A percentile compares a stretch with the other conserved stretches of the same genome.
phyloP scores from a whole-genome alignment of 2,888 invertebrate genomes.

The Pyrochroa serraticornis region DNA sequence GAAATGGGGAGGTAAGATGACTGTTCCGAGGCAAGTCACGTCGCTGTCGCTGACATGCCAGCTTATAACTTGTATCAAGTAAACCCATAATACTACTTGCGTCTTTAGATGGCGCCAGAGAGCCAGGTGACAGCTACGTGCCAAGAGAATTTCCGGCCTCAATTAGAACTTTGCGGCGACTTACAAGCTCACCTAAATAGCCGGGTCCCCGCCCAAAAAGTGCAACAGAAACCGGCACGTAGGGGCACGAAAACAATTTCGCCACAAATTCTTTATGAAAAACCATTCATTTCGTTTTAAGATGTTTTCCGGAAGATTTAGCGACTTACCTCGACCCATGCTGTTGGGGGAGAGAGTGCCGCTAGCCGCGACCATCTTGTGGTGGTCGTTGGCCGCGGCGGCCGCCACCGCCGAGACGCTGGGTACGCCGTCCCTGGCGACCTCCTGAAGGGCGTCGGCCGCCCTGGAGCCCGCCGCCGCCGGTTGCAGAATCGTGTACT shows the following conservation, averaged over 20 bases:
- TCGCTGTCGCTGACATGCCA: constrained; percentile 50
- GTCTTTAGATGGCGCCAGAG: constrained; percentile 47
- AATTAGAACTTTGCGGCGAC: constrained; percentile 45
- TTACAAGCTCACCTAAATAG: constrained; percentile 30
- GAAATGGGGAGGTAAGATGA: constrained; percentile 40
- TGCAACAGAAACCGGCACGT: constrained; percentile 2
- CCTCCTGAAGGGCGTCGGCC: constrained; percentile 80
- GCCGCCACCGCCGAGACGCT: constrained; percentile 58
- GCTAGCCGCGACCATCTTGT: constrained; percentile 42
- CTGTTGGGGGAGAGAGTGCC: constrained; percentile 77
- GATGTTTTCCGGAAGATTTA: neutral
- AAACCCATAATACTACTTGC: constrained; percentile 51
- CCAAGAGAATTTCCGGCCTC: constrained; percentile 43
- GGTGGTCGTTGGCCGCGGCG: constrained; percentile 56
- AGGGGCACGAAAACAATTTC: neutral
- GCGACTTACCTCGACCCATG: constrained; percentile 75
- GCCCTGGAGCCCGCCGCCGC: constrained; percentile 81
- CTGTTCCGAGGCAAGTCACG: constrained; percentile 54
- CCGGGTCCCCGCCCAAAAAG: neutral
- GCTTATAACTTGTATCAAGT: constrained; percentile 57
- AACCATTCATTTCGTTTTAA: too few species aligned
- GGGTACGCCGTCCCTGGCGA: constrained; percentile 68
- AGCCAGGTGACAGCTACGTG: constrained; percentile 55
- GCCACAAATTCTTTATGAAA: neutral
- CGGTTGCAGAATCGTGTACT: constrained; percentile 86